Evolutionary conservation across 1,140 invertebrate genomes (phyloP).

Genomic region (Temnothorax curvispinosus): DNA sequence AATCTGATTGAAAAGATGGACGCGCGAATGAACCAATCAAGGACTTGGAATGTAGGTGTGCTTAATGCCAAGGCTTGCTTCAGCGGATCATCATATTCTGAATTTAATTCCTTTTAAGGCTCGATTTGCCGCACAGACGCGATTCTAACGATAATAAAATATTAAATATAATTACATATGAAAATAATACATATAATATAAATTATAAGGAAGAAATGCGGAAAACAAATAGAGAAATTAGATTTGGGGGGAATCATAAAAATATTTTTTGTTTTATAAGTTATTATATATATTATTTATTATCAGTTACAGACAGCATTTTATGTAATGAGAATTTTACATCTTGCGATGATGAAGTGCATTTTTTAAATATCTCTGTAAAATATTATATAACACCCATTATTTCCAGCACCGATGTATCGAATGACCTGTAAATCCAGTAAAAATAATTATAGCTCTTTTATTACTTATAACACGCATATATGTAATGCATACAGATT

Average conservation of each 20-base stretch:
- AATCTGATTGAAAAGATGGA: background rate
- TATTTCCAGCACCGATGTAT: conserved; percentile 81
- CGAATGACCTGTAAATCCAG: conserved; percentile 79
- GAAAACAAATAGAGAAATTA: background rate
- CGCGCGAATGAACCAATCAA: background rate
- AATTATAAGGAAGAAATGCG: background rate
- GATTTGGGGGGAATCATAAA: background rate
- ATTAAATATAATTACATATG: background rate
- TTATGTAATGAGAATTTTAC: background rate
- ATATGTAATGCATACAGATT: too few species aligned
- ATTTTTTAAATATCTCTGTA: background rate
- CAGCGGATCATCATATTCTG: background rate
- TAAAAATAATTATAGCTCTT: background rate
- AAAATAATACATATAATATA: background rate
- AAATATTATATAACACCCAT: conserved; percentile 75
- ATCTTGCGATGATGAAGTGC: background rate
- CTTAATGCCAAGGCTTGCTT: background rate
- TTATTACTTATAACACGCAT: background rate
- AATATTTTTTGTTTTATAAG: too few species aligned
- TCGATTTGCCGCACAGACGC: background rate
- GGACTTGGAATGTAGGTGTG: background rate
- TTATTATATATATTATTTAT: conserved; percentile 14
- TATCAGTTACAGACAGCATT: background rate
- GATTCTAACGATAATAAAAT: background rate
- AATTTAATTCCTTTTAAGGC: conserved; percentile 54